phyloP scores from a whole-genome alignment of 1,140 invertebrate genomes.

The Macrotrachela quadricornifera region DNA sequence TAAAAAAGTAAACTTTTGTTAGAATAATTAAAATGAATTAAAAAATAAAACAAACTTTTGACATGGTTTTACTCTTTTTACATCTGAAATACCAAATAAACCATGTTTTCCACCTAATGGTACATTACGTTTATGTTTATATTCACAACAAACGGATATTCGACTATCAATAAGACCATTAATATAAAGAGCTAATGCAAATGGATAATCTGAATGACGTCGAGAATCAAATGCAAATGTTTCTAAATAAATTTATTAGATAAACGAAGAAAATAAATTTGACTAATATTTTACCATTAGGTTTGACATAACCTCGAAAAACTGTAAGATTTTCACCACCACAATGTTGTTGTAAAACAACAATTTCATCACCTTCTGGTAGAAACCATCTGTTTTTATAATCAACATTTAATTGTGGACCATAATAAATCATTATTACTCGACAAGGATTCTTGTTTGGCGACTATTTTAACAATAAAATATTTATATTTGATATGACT shows the following conservation, averaged over 20 bases:
- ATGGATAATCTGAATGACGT: conserved; percentile 27
- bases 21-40: too few species aligned
- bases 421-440: too few species aligned
- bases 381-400: conserved; percentile 22
- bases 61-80: conserved; percentile 21
- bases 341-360: conserved; percentile 28
- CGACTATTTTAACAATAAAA: too few species aligned
- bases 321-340: conserved; percentile 28
- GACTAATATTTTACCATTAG: neutral
- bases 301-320: neutral
- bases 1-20: too few species aligned
- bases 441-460: too few species aligned
- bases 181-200: conserved; percentile 25
- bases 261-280: too few species aligned
- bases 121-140: conserved; percentile 18
- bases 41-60: conserved; percentile 13
- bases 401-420: conserved; percentile 7
- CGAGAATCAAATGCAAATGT: conserved; percentile 24
- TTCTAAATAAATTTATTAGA: conserved; percentile 13
- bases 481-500: too few species aligned
- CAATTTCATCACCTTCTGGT: conserved; percentile 18
- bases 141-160: conserved; percentile 29
- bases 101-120: conserved; percentile 23
- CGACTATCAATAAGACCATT: conserved; percentile 21
- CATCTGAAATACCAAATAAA: conserved; percentile 19